Evolutionary conservation across 2,113 vertebrate genomes (phyloP).

Genomic region (Brachypteracias leptosomus): DNA sequence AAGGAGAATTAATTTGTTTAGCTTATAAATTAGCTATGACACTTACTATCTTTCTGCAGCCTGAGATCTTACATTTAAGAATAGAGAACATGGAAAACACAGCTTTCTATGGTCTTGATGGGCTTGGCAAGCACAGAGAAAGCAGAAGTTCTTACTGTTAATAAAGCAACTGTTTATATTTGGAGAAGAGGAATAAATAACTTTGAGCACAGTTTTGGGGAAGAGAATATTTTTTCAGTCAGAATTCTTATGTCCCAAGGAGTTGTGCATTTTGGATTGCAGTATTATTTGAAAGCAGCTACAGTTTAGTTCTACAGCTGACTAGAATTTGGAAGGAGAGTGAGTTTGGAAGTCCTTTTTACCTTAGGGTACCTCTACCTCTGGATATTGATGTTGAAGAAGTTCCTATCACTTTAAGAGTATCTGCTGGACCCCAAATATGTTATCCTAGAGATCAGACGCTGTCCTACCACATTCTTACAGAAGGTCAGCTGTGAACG

Average conservation of each 20-base stretch:
- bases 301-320: background rate
- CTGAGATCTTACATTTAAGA: background rate
- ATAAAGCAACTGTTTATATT: background rate
- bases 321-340: background rate
- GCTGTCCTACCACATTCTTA: background rate
- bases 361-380: background rate
- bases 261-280: background rate
- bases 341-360: background rate
- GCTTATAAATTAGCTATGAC: background rate
- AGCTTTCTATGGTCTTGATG: background rate
- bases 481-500: slow-evolving; percentile 1
- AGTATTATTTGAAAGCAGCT: background rate
- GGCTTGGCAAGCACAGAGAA: background rate
- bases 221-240: background rate
- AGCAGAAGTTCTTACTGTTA: background rate
- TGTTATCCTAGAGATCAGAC: background rate
- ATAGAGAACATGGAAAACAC: background rate
- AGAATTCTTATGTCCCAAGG: background rate
- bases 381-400: background rate
- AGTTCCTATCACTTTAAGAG: background rate
- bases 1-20: background rate
- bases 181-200: background rate
- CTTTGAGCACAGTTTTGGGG: background rate
- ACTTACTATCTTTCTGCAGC: background rate
- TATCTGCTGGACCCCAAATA: background rate